Percentiles rank a stretch among this genome's conserved stretches.
Evolutionary conservation across 2,113 vertebrate species (phyloP).

Genomic region (Phodopus roborovskii): DNA sequence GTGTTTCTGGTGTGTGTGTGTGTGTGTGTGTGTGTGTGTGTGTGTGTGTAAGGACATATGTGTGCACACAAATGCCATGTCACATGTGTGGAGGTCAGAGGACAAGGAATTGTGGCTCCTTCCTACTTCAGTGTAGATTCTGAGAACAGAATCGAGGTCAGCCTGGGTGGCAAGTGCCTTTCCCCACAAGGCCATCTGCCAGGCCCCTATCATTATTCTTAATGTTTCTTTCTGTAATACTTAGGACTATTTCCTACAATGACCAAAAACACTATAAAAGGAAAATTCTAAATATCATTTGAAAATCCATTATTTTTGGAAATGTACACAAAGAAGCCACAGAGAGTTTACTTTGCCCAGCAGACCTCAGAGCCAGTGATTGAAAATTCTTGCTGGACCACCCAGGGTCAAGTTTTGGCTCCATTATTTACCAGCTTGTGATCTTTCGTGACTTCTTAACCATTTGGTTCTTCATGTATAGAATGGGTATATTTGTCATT

Average conservation of each 20-base stretch:
- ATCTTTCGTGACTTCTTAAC: constrained; percentile 14
- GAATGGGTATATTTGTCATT: not conserved
- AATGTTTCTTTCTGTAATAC: constrained; percentile 13
- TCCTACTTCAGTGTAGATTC: not conserved
- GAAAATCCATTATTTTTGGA: constrained; percentile 19
- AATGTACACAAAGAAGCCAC: constrained; percentile 15
- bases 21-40: not conserved
- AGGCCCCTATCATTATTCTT: constrained; percentile 9
- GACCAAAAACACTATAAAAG: constrained; percentile 18
- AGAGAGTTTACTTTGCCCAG: not conserved
- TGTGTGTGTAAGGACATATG: not conserved
- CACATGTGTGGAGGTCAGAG: not conserved
- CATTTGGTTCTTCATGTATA: not conserved
- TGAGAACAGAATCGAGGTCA: not conserved
- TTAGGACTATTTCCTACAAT: constrained; percentile 17
- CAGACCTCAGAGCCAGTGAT: not conserved
- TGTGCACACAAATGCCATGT: too few species aligned
- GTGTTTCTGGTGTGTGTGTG: not conserved
- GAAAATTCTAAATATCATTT: constrained; percentile 16
- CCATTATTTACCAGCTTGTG: not conserved
- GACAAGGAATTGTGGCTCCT: not conserved
- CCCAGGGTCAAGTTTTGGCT: constrained; percentile 19
- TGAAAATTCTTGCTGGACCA: constrained; percentile 27
- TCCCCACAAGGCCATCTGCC: not conserved
- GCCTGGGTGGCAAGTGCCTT: not conserved